phyloP scores from a whole-genome alignment of 2,797 vertebrate genomes.

The Pseudochromis fuscus region DNA sequence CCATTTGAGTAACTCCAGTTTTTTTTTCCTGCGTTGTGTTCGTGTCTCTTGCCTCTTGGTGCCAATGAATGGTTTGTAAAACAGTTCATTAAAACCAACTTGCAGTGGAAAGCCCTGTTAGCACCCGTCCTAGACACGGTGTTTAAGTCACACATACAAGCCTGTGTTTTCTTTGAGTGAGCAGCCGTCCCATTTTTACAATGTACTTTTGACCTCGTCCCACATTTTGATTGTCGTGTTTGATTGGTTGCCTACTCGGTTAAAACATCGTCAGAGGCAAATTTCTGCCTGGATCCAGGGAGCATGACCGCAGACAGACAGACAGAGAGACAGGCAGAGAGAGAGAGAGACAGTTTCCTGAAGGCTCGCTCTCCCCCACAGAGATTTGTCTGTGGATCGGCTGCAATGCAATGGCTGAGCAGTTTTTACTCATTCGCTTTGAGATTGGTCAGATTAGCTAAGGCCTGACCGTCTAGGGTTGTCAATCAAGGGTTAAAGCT shows the following conservation, averaged over 20 bases:
- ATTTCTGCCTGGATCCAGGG: constrained; percentile 39
- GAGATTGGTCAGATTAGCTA: constrained; percentile 38
- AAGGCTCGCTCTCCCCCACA: constrained; percentile 29
- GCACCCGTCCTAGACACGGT: neutral
- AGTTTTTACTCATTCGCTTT: constrained; percentile 23
- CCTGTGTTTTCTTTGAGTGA: constrained; percentile 21
- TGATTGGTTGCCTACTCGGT: constrained; percentile 65
- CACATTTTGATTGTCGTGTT: constrained; percentile 69
- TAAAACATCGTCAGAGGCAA: constrained; percentile 51
- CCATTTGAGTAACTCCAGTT: too few relatives aligned
- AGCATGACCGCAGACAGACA: constrained; percentile 18
- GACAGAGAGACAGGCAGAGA: neutral
- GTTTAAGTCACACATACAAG: constrained; percentile 8
- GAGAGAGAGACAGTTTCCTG: constrained; percentile 45
- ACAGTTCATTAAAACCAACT: constrained; percentile 14
- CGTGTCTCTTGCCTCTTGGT: too few relatives aligned
- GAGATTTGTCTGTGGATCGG: constrained; percentile 49
- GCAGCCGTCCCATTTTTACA: constrained; percentile 17
- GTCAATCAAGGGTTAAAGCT: constrained; percentile 17
- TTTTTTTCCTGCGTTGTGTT: too few relatives aligned
- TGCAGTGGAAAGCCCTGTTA: constrained; percentile 13
- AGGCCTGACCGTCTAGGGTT: constrained; percentile 36
- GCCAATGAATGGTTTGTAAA: constrained; percentile 15
- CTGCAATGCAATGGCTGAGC: constrained; percentile 38
- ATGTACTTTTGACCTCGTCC: constrained; percentile 63